Percentiles rank a stretch among this genome's conserved stretches.
Conservation (phyloP, 1,140 invertebrate genomes). For the Plodia interpunctella region DNA sequence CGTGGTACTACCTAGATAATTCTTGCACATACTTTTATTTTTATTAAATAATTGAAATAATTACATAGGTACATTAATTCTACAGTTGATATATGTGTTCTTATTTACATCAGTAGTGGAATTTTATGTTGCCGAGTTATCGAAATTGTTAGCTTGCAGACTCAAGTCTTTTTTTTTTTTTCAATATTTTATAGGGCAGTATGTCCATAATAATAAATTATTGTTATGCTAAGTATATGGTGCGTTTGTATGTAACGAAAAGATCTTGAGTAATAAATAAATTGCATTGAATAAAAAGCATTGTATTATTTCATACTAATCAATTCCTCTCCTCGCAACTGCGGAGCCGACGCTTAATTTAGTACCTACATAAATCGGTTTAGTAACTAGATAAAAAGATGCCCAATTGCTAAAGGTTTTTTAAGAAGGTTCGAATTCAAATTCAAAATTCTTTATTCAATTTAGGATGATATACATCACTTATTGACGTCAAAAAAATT, state of each 20-base stretch:
- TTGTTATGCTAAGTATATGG: constrained; percentile 71
- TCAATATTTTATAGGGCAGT: constrained; percentile 27
- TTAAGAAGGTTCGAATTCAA: too few species aligned
- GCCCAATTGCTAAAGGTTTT: too few species aligned
- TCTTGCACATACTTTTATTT: background rate
- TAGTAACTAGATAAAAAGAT: too few species aligned
- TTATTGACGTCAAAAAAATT: too few species aligned
- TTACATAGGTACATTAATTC: background rate
- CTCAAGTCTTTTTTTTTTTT: constrained; percentile 18
- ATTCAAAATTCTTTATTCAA: too few species aligned
- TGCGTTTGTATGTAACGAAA: constrained; percentile 68
- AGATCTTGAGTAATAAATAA: constrained; percentile 62
- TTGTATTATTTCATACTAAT: constrained; percentile 12
- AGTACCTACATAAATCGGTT: too few species aligned
- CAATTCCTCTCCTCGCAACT: too few species aligned
- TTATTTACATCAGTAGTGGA: constrained; percentile 4
- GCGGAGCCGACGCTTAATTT: too few species aligned
- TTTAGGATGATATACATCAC: too few species aligned
- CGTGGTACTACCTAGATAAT: background rate
- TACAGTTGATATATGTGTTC: background rate
- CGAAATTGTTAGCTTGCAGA: background rate
- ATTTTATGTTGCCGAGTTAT: constrained; percentile 12
- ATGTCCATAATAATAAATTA: constrained; percentile 37
- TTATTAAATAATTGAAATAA: background rate
- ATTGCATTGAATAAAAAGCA: constrained; percentile 48